Base-by-base conservation (phyloP, 2,113 vertebrate genomes). In the Tachycineta bicolor region DNA sequence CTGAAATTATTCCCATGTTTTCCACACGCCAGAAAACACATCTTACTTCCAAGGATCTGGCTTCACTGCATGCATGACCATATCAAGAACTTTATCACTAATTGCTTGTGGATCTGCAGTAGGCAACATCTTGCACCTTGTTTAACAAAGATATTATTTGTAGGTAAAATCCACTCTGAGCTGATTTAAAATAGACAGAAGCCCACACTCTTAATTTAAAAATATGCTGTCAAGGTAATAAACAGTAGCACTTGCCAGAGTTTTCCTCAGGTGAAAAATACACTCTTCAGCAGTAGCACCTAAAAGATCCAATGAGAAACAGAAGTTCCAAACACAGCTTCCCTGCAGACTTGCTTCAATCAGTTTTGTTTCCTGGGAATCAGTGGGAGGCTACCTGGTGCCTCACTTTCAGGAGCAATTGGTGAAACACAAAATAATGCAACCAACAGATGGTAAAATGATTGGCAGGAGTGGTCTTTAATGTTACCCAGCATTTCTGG, bases 401-500 rank as follows among this genome's bases (percentile, higher is more conserved):
- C 41, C 31, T 60, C 37, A 19, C 8, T 88, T 88, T 52, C 53
- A 19, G 8, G 2, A 80, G 63, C 34, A 89, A 59, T 14, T 5
- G 14, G 58, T 71, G 34, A n/a, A 52, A 73, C 25, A 65, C 26
- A 77, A 76, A 62, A 0, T 1, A 64, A 67, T 79, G 34, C 29
- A 75, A 63, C 14, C 0, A 1, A 8, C 2, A 88, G 56, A 34
- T 50, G 28, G 52, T 62, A 70, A 62, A 84, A 62, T 22, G 23
- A 67, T 22, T 43, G 23, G 29, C 14, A 75, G 39, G 44, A 70
- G 9, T 37, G 33, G 8, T 81, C 69, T 67, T 71, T 26, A 73
- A 52, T 1, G 0, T 34, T 33, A 73, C 9, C 24, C 28, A 58
- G 26, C 0, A 3, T n/a, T 74, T 43, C 21, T 44, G 63, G 26